A percentile compares a stretch with the other conserved stretches of the same genome.
Conservation (phyloP, 1,140 invertebrate species). For the Medauroidea extradentata region DNA sequence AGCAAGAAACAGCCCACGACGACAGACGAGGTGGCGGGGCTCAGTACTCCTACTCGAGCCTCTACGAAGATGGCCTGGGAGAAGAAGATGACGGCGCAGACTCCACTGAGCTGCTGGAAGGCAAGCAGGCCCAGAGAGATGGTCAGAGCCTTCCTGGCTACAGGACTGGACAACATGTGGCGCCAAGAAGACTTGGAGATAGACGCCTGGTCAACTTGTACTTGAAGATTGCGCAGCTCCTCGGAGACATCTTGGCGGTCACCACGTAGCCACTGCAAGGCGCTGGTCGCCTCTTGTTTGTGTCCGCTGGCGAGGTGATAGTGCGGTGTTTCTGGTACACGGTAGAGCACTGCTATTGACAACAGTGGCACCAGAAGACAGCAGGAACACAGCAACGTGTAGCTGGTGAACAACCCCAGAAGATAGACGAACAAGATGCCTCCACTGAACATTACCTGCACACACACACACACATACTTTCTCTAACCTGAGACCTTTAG, state of each 20-base stretch:
- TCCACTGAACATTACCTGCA: slow-evolving; percentile 57
- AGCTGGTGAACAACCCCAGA: slow-evolving; percentile 24
- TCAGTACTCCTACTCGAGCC: slow-evolving; percentile 39
- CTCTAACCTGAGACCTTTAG: too few species aligned
- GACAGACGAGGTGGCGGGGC: slow-evolving; percentile 38
- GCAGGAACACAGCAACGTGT: slow-evolving; percentile 32
- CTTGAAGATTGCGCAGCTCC: slow-evolving; percentile 41
- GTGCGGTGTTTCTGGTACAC: background rate
- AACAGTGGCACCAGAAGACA: slow-evolving; percentile 38
- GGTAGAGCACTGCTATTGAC: slow-evolving; percentile 34
- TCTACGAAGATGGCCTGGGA: slow-evolving; percentile 64
- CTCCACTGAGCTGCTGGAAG: slow-evolving; percentile 77
- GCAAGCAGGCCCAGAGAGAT: slow-evolving; percentile 72
- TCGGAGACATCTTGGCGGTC: slow-evolving; percentile 31
- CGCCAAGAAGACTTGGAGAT: background rate
- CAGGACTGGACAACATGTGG: slow-evolving; percentile 31
- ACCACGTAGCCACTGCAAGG: slow-evolving; percentile 57
- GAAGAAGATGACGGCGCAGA: slow-evolving; percentile 84
- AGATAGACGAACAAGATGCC: slow-evolving; percentile 52
- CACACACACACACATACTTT: too few species aligned
- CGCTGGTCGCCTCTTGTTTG: slow-evolving; percentile 45
- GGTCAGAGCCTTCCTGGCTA: slow-evolving; percentile 61
- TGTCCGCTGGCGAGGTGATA: background rate
- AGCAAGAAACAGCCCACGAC: slow-evolving; percentile 36
- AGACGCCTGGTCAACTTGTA: background rate